Base-by-base conservation (phyloP, 2,113 vertebrate genomes). In the Epinephelus fuscoguttatus region DNA sequence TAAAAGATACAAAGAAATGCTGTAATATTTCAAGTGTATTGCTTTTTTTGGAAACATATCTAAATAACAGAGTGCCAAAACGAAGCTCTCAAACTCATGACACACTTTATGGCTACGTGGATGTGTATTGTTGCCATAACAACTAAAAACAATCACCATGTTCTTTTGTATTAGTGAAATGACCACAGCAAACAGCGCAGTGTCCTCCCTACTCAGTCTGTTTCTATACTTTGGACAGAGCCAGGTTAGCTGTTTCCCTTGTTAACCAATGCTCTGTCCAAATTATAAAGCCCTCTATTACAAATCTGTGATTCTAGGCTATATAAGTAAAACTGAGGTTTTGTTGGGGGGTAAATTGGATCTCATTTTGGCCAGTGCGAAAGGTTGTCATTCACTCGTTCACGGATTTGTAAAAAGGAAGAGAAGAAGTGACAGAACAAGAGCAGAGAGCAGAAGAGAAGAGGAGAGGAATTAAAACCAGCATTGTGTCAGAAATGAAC, bases 391-490 rank as follows among this genome's bases (percentile, higher is more conserved):
- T 57, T 33, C 49, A 64, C 27, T 8, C 25, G 50, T 40, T 68
- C 18, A 55, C 23, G 60, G 12, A 69, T 69, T 45, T 68, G 23
- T 27, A 57, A 70, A 70, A 42, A 53, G 40, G 21, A 52, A n/a
- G 37, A 69, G 55, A 81, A 78, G 42, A 78, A 78, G 25, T 42
- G 25, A 71, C 33, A 73, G 49, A 73, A 71, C 27, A 45, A 64
- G 56, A 75, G 49, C 59, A 30, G 18, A n/a, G 33, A 66, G 55
- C 33, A 33, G 56, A n/a, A 61, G 59, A 66, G 23, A 53, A 59
- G 78, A 66, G 79, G 37, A 67, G 61, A 82, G 71, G 72, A 83
- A 84, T 70, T 84, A 61, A 90, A 86, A 64, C 55, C 37, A 75
- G 40, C 60, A 63, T 78, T 76, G 78, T 86, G 40, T 68, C 9